Evolutionary conservation across 2,797 vertebrate genomes (phyloP), one percentile per base, ranked within the genome.

Genomic region (Mus spretus): DNA sequence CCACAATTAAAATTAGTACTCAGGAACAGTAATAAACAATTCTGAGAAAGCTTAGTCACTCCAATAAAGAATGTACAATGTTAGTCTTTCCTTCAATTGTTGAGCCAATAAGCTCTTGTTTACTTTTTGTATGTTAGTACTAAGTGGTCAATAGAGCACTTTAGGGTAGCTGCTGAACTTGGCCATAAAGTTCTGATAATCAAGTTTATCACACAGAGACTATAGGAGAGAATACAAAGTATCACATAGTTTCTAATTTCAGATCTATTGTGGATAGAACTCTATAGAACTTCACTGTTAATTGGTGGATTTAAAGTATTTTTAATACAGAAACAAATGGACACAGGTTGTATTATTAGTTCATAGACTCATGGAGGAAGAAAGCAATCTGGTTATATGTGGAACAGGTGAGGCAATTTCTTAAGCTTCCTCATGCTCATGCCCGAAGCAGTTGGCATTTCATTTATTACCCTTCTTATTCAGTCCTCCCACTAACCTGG

Each of bases 1-100:
- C 85, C 94, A 79, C 34, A 63, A 55, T 96, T 90, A 80, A 95
- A 93, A 96, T 93, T 93, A 96, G 74, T 77, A 93, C 88, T 88
- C 75, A 53, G 85, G 90, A 95, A 44, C 44, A 80, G 83, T 78
- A 95, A 92, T 59, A 93, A 94, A 89, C 86, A 96, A 74, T 95
- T 93, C 91, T 89, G 65, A 72, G 89, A 95, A 95, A 93, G 10
- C 74, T 65, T 81, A 95, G 28, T 90, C 85, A 81, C 12, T 74
- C 53, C 31, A 61, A 26, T 91, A 63, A 93, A 86, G 13, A 92
- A 91, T 57, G 34, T 34, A 55, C 44, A 75, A 15, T 80, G 95
- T 92, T 1, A 12, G 31, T n/a, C 57, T 92, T 95, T 97, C 78
- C 74, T 95, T 89, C 24, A 12, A 12, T 81, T 95, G 40, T 92